Evolutionary conservation across 2,888 invertebrate species (phyloP), one percentile per base, ranked within the genome.

Genomic region (Ornithoptera priamus): DNA sequence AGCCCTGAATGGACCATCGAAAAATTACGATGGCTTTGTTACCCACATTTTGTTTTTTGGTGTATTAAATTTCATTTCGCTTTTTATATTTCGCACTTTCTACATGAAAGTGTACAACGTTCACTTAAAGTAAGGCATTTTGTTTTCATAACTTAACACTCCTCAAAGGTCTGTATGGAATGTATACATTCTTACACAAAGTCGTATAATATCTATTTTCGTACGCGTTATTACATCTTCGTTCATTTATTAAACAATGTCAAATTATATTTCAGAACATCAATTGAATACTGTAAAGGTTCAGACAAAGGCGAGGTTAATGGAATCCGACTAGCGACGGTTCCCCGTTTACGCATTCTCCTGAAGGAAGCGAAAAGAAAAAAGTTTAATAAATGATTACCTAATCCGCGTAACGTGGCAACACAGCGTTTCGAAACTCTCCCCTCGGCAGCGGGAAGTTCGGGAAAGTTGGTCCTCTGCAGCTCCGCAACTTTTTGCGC

Each of bases 381-480:
- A 76, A 75, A 72, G 75, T 39, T 60, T 56, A 83, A 85, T 81
- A 84, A 86, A 85, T 85, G 82, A 87, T 88, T 88, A 86, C 84
- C 81, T 83, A 85, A 88, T 88, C 79, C 80, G 69, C 80, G 81
- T 84, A 81, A 85, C 83, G 81, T 74, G 77, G 77, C 80, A 80
- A 79, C 39, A 39, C 80, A 78, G 77, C 74, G 77, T 82, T 85
- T 76, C 75, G 78, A 82, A 85, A 78, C 82, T 82, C 75, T 69
- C 75, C 75, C 81, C 77, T 72, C 64, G 69, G 72, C 68, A 57
- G 63, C 62, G 76, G 76, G 78, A 75, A 76, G 75, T 76, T 72
- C 75, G 77, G 78, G 76, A 75, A 78, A 78, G 74, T 80, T 75
- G 59, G 76, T 76, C 75, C 83, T 83, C 80, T 76, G 79, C 77